Evolutionary conservation across 2,888 invertebrate genomes (phyloP), one percentile per base, ranked within the genome.

Genomic region (Parnassius smintheus): DNA sequence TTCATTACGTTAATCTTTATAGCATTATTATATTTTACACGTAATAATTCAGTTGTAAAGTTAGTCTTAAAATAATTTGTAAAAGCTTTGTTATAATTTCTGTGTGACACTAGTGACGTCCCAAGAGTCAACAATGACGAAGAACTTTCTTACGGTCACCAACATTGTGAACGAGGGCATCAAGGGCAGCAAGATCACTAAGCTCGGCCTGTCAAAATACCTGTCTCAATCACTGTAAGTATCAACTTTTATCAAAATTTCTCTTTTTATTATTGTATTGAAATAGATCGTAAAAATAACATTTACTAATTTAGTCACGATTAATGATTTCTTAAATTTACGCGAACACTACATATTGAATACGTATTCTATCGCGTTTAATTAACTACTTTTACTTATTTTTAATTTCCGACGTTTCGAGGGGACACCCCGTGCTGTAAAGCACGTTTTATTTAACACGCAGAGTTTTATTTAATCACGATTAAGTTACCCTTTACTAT

Each of bases 191-290:
- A 94, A 95, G 82, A 94, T 95, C 74, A 93, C 94, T 72, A 94
- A 95, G 87, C 91, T 95, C 80, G 95, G 95, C 67, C 90, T 95
- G 68, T 95, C 95, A 71, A 94, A 94, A 83, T 95, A 95, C 81
- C 93, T 96, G 67, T 95, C 95, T 57, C 95, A 96, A 82, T 95
- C 95, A 86, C 93, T 96, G 95, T 95, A 92, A 95, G 95, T 95
- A 63, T 44, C n/a, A n/a, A 51, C 9, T 52, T 46, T 46, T 4
- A 46, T 46, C 2, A 46, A 46, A 12, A 12, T 11, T 44, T 44
- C 9, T 7, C 2, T 44, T 2, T 44, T 44, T 44, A 44, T 42
- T 42, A 18, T 18, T 18, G 42, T 50, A 18, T n/a, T 25, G 25
- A 25, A 25, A 25, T 25, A 25, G 3, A 25, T 25, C 25, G 25